Evolutionary conservation across 2,797 vertebrate species (phyloP).

Genomic region (Graptemys geographica): DNA sequence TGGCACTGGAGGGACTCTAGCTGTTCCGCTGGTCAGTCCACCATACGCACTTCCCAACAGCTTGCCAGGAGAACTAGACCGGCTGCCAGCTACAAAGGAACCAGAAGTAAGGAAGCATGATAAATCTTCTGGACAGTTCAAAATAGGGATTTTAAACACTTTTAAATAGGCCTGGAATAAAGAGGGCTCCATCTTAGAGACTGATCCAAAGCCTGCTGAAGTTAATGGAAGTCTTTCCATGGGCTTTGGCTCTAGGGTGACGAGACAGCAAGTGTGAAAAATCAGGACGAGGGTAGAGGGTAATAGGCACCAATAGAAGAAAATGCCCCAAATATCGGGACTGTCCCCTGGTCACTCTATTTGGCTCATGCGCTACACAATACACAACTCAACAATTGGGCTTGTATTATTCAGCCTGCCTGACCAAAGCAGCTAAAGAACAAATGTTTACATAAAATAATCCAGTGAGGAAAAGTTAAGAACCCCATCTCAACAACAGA

Average conservation of each 20-base stretch:
- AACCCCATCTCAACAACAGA: background rate
- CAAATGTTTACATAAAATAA: background rate
- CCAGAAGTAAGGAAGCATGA: background rate
- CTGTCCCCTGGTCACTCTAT: too few relatives aligned
- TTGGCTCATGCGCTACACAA: background rate
- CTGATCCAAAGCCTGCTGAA: background rate
- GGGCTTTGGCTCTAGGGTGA: background rate
- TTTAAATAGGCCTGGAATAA: background rate
- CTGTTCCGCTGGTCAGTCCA: slow-evolving; percentile 81
- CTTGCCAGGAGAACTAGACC: slow-evolving; percentile 96
- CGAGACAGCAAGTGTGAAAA: too few relatives aligned
- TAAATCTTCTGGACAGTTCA: background rate
- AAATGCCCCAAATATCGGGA: too few relatives aligned
- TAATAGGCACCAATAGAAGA: too few relatives aligned
- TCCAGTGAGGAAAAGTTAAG: background rate
- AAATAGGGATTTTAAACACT: background rate
- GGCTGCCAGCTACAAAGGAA: slow-evolving; percentile 90
- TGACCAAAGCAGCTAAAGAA: background rate
- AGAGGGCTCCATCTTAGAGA: background rate
- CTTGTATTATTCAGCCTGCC: background rate
- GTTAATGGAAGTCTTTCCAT: background rate
- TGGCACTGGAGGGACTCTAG: slow-evolving; percentile 84
- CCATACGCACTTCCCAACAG: slow-evolving; percentile 91
- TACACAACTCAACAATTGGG: background rate
- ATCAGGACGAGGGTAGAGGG: too few relatives aligned